phyloP scores from a whole-genome alignment of 2,113 vertebrate genomes.

The Coptodon rendalli region DNA sequence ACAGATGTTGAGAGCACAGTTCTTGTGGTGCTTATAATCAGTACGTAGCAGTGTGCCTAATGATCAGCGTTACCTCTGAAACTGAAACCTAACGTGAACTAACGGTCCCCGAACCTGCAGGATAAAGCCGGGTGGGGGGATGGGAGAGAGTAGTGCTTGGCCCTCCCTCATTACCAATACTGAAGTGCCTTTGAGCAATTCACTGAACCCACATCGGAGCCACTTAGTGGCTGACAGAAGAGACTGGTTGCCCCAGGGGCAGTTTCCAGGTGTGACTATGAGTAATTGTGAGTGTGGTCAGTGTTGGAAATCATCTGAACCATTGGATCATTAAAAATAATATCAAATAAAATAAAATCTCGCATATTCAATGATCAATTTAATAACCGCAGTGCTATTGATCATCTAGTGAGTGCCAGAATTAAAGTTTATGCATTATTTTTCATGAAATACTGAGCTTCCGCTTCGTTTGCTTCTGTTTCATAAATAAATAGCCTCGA shows the following conservation, averaged over 20 bases:
- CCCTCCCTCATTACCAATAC: not conserved
- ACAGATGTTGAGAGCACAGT: not conserved
- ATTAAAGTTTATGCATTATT: not conserved
- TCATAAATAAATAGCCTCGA: conserved; percentile 71
- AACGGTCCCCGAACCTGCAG: conserved; percentile 16
- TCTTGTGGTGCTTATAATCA: not conserved
- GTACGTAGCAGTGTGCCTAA: not conserved
- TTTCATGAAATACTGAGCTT: conserved; percentile 21
- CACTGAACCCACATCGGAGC: not conserved
- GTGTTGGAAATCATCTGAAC: not conserved
- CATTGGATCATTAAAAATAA: not conserved
- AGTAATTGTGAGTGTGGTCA: not conserved
- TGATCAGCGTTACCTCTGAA: not conserved
- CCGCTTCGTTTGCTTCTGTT: not conserved
- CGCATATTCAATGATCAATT: conserved; percentile 21
- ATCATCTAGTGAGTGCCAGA: conserved; percentile 33
- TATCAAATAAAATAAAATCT: not conserved
- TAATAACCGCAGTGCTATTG: conserved; percentile 49
- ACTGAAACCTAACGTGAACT: not conserved
- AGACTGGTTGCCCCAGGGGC: not conserved
- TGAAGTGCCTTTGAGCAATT: conserved; percentile 1
- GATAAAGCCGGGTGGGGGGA: not conserved
- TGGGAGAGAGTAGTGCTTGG: not conserved
- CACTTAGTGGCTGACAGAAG: not conserved
- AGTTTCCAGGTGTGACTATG: not conserved